phyloP scores from a whole-genome alignment of 2,888 invertebrate genomes.

The Hermodice carunculata region DNA sequence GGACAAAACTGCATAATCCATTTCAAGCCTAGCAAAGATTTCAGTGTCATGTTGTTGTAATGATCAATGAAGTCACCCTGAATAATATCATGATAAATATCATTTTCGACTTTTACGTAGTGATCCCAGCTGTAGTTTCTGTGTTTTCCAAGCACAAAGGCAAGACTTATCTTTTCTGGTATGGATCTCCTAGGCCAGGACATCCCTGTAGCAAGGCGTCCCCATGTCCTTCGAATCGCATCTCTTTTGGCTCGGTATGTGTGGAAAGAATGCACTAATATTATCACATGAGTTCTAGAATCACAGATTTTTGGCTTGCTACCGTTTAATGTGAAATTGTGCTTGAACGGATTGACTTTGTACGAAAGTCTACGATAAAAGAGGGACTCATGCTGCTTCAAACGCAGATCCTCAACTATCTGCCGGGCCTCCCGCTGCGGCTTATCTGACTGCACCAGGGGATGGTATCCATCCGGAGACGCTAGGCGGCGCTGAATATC shows the following conservation, averaged over 20 bases:
- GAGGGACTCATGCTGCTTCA: neutral
- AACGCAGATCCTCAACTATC: too few species aligned
- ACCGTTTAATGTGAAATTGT: slow-evolving; percentile 15
- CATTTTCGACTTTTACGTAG: too few species aligned
- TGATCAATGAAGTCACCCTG: slow-evolving; percentile 38
- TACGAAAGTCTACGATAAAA: neutral
- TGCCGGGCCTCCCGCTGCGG: too few species aligned
- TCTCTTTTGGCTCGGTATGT: slow-evolving; percentile 73
- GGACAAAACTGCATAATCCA: slow-evolving; percentile 35
- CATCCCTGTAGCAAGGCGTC: slow-evolving; percentile 16
- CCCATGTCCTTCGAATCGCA: slow-evolving; percentile 60
- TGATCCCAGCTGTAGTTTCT: slow-evolving; percentile 16
- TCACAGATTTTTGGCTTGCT: slow-evolving; percentile 17
- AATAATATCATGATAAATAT: slow-evolving; percentile 32
- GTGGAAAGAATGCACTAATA: slow-evolving; percentile 70
- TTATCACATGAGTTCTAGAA: slow-evolving; percentile 23
- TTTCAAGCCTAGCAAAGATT: slow-evolving; percentile 42
- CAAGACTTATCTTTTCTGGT: slow-evolving; percentile 20
- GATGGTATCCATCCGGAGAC: too few species aligned
- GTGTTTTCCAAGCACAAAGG: slow-evolving; percentile 39
- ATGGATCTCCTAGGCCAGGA: slow-evolving; percentile 28
- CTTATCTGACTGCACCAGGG: too few species aligned
- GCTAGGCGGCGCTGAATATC: too few species aligned
- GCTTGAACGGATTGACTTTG: neutral
- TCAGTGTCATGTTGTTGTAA: slow-evolving; percentile 43